A percentile compares a stretch with the other conserved stretches of the same genome.
Evolutionary conservation across 2,113 vertebrate genomes (phyloP).

Genomic region (Hypanus sabinus): DNA sequence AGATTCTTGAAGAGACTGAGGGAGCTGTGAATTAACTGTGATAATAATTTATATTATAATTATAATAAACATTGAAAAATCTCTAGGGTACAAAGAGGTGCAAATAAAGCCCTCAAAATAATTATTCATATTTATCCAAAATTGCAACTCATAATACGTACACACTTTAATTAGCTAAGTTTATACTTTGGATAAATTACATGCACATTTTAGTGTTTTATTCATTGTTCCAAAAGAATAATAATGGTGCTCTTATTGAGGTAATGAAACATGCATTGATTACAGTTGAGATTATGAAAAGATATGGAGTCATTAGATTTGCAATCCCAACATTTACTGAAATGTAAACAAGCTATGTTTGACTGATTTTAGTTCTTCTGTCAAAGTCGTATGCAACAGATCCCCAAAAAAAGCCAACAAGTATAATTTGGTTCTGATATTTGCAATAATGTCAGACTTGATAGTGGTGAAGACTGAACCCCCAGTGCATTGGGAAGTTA

Average conservation of each 20-base stretch:
- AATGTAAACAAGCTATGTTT: background rate
- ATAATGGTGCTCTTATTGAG: background rate
- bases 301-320: background rate
- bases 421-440: conserved; percentile 36
- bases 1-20: background rate
- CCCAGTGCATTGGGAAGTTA: conserved; percentile 40
- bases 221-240: conserved; percentile 1
- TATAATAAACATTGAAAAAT: background rate
- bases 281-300: background rate
- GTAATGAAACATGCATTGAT: conserved; percentile 15
- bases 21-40: background rate
- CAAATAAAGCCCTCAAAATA: background rate
- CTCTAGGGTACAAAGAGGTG: background rate
- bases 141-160: background rate
- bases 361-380: background rate
- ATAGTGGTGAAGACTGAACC: conserved; percentile 39
- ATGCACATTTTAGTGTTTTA: background rate
- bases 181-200: background rate
- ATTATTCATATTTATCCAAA: background rate
- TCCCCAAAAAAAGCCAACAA: conserved; percentile 30
- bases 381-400: background rate
- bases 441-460: conserved; percentile 30
- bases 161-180: background rate
- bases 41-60: background rate
- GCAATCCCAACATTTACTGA: background rate